Base-by-base conservation (phyloP, 1,140 invertebrate genomes). In the Anoplophora glabripennis region DNA sequence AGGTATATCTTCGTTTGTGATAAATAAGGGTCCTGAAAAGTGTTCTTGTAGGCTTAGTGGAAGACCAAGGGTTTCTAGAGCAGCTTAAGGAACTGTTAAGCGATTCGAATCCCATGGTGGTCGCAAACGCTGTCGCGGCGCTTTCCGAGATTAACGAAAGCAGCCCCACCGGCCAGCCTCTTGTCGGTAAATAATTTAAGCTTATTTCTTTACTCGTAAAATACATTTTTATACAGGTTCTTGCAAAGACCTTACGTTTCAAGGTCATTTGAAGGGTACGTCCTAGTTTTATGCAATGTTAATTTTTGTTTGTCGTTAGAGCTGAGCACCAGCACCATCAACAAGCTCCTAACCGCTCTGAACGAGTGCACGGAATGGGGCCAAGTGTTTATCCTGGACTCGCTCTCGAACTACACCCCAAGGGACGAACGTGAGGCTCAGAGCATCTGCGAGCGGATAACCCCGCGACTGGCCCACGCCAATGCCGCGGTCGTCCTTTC, bases 81-180 rank as follows among this genome's bases (percentile, higher is more conserved):
- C 92, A 97, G 67, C 78, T 99, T 10, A 96, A 96, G 75, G 97
- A 99, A 79, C 79, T 99, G 35, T 78, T 99, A 7, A 98, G 94
- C 17, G 98, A 99, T 79, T 99, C 96, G 0, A 99, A 99, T 82
- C 98, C 98, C n/a, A 99, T 99, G 98, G 97, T 99, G 18, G 96
- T 99, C 12, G 97, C 98, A 11, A 99, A 99, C 81, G 97, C 98
- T 4, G 98, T 99, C 0, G 98, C 97, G 33, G 96, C 98, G 4
- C 83, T 99, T 3, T 96, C 95, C 1, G 98, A 99, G 80, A 99
- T 99, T 66, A 96, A 99, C 75, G 97, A 99, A 77, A 90, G 94
- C 0, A 96, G 93, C 68, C 89, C 92, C 5, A 94, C 87, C 64
- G 95, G 95, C 8, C 88, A 89, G 61, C 92, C 94, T 11, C 79